Conservation (phyloP, 2,113 vertebrate species). For the Sinocyclocheilus rhinocerous region DNA sequence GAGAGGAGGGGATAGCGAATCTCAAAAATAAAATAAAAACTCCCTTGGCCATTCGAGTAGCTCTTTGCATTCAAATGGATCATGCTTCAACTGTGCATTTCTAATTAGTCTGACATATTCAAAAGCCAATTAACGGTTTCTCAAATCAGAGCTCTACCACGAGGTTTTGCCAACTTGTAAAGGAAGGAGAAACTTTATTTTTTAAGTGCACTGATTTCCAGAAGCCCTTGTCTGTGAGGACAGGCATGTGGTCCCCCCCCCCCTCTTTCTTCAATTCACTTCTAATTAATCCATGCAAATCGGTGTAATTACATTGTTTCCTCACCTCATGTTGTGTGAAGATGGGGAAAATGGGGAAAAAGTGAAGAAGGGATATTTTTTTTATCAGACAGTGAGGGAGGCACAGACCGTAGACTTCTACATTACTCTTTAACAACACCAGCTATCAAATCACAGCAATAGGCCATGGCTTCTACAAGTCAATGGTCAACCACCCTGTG, state of each 20-base stretch:
- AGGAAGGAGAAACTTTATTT: slow-evolving; percentile 59
- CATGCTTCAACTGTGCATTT: slow-evolving; percentile 69
- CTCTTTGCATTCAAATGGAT: slow-evolving; percentile 67
- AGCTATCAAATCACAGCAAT: slow-evolving; percentile 20
- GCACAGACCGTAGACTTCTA: not conserved
- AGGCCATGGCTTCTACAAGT: not conserved
- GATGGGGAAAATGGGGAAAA: slow-evolving; percentile 38
- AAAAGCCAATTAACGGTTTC: slow-evolving; percentile 70
- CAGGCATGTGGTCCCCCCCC: not conserved
- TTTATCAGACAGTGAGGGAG: slow-evolving; percentile 16
- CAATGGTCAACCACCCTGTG: not conserved
- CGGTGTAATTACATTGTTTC: slow-evolving; percentile 65
- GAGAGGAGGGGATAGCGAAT: slow-evolving; percentile 54
- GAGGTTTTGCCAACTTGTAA: slow-evolving; percentile 52
- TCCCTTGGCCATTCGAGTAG: slow-evolving; percentile 60
- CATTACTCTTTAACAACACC: not conserved
- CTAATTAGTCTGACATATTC: slow-evolving; percentile 70
- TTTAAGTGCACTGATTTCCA: slow-evolving; percentile 54
- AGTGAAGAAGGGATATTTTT: slow-evolving; percentile 41
- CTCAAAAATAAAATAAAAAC: slow-evolving; percentile 54
- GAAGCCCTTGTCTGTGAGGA: slow-evolving; percentile 41
- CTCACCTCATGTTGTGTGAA: slow-evolving; percentile 66
- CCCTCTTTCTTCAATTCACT: slow-evolving; percentile 55
- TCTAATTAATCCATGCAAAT: slow-evolving; percentile 71
- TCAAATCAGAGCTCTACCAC: slow-evolving; percentile 55